Conservation (phyloP, 2,888 invertebrate species). For the Suillia variegata region DNA sequence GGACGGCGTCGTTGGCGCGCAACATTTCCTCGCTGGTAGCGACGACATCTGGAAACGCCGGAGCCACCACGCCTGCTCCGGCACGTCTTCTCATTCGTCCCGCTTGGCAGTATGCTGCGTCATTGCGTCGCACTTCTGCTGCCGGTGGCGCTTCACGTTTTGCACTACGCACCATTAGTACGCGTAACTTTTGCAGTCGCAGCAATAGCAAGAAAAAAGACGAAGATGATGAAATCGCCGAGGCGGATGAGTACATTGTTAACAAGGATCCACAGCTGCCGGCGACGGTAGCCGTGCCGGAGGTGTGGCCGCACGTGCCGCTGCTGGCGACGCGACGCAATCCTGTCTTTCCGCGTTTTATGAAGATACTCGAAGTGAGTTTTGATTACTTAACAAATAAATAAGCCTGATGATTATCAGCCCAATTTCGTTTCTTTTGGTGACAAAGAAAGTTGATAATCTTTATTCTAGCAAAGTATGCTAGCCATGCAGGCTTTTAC, state of each 20-base stretch:
- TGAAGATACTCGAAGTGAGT: slow-evolving; percentile 91
- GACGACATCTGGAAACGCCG: no score
- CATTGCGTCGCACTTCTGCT: slow-evolving; percentile 14
- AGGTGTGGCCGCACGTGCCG: slow-evolving; percentile 95
- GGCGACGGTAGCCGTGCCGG: slow-evolving; percentile 91
- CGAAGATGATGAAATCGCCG: slow-evolving; percentile 36
- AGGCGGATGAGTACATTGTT: slow-evolving; percentile 36
- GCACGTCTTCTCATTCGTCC: slow-evolving; percentile 10
- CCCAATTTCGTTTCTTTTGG: slow-evolving; percentile 2
- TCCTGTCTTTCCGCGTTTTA: slow-evolving; percentile 97
- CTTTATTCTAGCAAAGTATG: no score
- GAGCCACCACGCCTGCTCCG: no score
- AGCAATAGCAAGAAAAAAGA: slow-evolving; percentile 25
- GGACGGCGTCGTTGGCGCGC: slow-evolving; percentile 25
- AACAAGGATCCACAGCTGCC: slow-evolving; percentile 65
- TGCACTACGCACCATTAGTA: slow-evolving; percentile 21
- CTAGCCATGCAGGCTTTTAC: no score
- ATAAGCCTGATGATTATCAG: not conserved
- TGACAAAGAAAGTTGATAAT: not conserved
- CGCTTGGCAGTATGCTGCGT: slow-evolving; percentile 2
- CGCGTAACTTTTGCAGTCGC: slow-evolving; percentile 36
- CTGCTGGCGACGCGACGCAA: slow-evolving; percentile 92
- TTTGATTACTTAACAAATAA: not conserved
- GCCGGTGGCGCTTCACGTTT: not conserved
- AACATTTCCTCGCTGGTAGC: slow-evolving; percentile 28